Evolutionary conservation across 2,888 invertebrate species (phyloP), one percentile per base, ranked within the genome.

Genomic region (Drosophila subsilvestris): DNA sequence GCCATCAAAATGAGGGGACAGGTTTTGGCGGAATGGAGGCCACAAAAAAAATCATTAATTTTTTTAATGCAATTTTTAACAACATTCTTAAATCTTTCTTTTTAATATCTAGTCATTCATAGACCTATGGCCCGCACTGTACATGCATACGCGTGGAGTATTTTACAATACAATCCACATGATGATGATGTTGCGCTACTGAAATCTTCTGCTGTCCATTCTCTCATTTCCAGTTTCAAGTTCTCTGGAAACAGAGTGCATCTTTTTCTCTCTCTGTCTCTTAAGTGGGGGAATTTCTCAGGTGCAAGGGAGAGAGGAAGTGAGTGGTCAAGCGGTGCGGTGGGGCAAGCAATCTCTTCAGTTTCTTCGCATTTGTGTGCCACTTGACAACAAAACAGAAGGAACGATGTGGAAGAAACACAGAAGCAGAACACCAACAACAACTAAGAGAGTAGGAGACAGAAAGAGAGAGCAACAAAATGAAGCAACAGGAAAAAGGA

Each of bases 401-500:
- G n/a, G 37, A n/a, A n/a, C 37, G 37, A 2, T 37, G 37, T 37
- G 14, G 78, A 79, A 73, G 59, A 51, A 51, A 60, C 65, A 54
- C 53, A 47, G 59, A 45, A 44, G 20, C 12, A 29, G 29, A 12
- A 53, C 25, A 9, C 2, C 27, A 27, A 27, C 27, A 9, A 25
- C 6, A 27, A 8, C 7, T 14, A 37, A n/a, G n/a, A 7, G 37
- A 37, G 7, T n/a, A 37, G n/a, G n/a, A n/a, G n/a, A n/a, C n/a
- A 6, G 61, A 65, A 17, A 37, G 37, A 43, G 18, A 18, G n/a
- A 50, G 27, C 49, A 20, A 45, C 45, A 44, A 29, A 43, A n/a
- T 7, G 37, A 22, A 48, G 51, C 37, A 14, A 67, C 87, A 82
- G 83, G 83, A 88, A 84, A 82, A 88, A 88, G 83, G 83, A 84